Evolutionary conservation across 2,888 invertebrate species (phyloP).

Genomic region (Leucozona laternaria): DNA sequence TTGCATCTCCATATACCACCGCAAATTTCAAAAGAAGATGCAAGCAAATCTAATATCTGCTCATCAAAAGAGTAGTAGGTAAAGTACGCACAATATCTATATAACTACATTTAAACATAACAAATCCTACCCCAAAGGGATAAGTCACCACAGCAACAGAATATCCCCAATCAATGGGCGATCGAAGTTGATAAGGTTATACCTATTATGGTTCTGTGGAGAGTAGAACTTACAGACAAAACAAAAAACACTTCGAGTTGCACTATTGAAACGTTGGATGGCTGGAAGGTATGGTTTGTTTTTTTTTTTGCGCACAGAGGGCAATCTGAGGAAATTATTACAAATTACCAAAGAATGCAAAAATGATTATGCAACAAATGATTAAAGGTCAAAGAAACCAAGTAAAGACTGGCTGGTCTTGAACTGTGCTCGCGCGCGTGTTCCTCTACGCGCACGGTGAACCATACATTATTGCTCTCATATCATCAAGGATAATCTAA

Average conservation of each 20-base stretch:
- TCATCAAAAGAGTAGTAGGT: not conserved
- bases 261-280: slow-evolving; percentile 48
- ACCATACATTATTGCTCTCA: slow-evolving; percentile 51
- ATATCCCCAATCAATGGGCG: slow-evolving; percentile 54
- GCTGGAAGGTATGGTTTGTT: slow-evolving; percentile 11
- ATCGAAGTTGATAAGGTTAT: slow-evolving; percentile 32
- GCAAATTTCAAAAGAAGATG: not conserved
- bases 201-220: slow-evolving; percentile 1
- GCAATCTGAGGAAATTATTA: slow-evolving; percentile 82
- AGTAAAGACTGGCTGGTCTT: not conserved
- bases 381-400: slow-evolving; percentile 55
- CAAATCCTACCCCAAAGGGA: slow-evolving; percentile 56
- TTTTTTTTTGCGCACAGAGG: slow-evolving; percentile 75
- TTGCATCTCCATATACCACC: not conserved
- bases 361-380: slow-evolving; percentile 80
- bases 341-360: slow-evolving; percentile 83
- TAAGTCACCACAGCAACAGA: slow-evolving; percentile 65
- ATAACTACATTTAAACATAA: slow-evolving; percentile 14
- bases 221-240: not conserved
- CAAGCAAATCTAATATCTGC: not conserved
- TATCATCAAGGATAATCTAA: slow-evolving; percentile 69
- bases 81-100: not conserved
- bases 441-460: slow-evolving; percentile 11
- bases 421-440: not conserved
- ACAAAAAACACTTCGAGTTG: not conserved